Evolutionary conservation across 1,140 invertebrate genomes (phyloP).

Genomic region (Chionoecetes opilio): DNA sequence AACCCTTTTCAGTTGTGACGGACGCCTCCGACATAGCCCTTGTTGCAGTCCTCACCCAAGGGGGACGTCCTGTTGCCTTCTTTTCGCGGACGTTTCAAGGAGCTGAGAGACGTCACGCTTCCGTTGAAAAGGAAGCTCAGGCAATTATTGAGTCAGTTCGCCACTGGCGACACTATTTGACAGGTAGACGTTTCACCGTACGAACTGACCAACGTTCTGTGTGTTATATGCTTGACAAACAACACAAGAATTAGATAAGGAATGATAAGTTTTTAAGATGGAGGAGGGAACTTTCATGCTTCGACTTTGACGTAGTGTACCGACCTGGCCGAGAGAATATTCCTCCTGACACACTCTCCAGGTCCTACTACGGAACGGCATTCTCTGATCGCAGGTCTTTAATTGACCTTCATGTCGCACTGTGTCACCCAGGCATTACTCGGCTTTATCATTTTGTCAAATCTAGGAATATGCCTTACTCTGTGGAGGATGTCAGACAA

Average conservation of each 20-base stretch:
- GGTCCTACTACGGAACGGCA: no score
- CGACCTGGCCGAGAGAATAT: conserved; percentile 78
- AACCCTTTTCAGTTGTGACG: no score
- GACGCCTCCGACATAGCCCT: conserved; percentile 50
- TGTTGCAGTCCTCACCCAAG: conserved; percentile 44
- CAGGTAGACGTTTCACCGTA: conserved; percentile 78
- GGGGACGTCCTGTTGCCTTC: conserved; percentile 54
- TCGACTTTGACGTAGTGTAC: conserved; percentile 80
- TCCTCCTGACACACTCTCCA: conserved; percentile 82
- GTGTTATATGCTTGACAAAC: conserved; percentile 81
- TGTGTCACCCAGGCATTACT: no score
- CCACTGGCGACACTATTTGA: conserved; percentile 65
- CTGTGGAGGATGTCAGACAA: conserved; percentile 76
- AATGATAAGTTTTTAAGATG: no score
- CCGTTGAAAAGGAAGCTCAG: conserved; percentile 36
- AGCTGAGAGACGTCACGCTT: conserved; percentile 28
- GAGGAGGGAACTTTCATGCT: no score
- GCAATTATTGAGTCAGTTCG: conserved; percentile 1
- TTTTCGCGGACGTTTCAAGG: conserved; percentile 59
- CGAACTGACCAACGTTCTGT: conserved; percentile 81
- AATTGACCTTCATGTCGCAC: no score
- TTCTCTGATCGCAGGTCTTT: no score
- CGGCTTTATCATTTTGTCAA: no score
- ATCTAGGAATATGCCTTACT: conserved; percentile 79
- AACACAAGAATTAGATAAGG: no score